These are phyloP conservation scores for Lucifuga dentata DNA, from an alignment of 2,113 vertebrate species.

Conservation along the genomic window DNA sequence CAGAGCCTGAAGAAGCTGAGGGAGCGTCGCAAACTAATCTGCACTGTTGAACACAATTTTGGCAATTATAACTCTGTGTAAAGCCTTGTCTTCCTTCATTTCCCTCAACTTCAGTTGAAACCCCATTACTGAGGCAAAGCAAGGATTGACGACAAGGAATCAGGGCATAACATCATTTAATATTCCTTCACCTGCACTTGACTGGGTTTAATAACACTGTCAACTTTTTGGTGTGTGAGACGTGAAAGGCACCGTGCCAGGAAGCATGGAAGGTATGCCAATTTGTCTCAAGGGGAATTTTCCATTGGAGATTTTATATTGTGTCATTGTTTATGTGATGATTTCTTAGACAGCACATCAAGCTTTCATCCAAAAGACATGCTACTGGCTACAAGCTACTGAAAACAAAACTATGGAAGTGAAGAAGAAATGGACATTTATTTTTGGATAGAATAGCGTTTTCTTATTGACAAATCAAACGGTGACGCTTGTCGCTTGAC, in stretches of 20 bases:
- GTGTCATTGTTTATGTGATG: constrained; percentile 44
- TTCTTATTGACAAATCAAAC: constrained; percentile 17
- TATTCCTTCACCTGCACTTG: constrained; percentile 53
- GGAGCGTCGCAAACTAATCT: constrained; percentile 27
- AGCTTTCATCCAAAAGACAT: constrained; percentile 38
- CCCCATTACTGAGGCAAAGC: constrained; percentile 40
- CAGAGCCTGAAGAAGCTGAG: constrained; percentile 1
- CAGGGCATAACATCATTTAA: constrained; percentile 50
- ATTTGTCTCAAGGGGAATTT: constrained; percentile 41
- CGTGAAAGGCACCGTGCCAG: constrained; percentile 35
- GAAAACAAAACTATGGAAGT: constrained; percentile 28
- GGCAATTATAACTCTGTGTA: constrained; percentile 19
- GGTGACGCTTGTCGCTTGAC: constrained; percentile 20
- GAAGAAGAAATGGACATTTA: constrained; percentile 22
- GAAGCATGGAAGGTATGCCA: constrained; percentile 17
- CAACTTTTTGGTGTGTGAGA: constrained; percentile 42
- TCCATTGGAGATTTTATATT: constrained; percentile 16
- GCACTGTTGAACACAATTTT: constrained; percentile 45
- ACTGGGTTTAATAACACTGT: constrained; percentile 66
- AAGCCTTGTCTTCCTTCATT: constrained; percentile 55
- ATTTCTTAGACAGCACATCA: constrained; percentile 16
- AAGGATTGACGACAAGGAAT: constrained; percentile 56
- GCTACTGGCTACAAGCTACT: constrained; percentile 22
- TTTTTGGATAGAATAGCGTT: no score
- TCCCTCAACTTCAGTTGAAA: constrained; percentile 33